Conservation (phyloP, 2,113 vertebrate species). For the Excalfactoria chinensis region DNA sequence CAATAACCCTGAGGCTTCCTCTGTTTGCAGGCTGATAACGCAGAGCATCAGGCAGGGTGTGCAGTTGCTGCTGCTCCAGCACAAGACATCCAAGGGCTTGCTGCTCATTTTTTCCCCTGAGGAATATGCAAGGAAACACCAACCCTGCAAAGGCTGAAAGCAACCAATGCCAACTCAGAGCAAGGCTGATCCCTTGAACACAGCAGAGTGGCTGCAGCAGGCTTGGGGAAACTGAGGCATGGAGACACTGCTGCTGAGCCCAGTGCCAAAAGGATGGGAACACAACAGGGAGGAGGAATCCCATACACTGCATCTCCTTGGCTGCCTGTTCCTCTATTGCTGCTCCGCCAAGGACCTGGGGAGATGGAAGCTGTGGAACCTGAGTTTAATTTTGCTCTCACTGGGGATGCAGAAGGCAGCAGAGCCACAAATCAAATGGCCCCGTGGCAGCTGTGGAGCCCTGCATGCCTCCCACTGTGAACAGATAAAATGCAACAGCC, state of each 20-base stretch:
- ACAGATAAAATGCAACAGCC: not conserved
- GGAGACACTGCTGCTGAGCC: not conserved
- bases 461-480: not conserved
- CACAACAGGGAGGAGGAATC: no score
- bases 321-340: not conserved
- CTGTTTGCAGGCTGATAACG: accelerated
- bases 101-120: not conserved
- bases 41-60: accelerated
- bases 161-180: no score
- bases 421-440: not conserved
- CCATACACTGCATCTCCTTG: not conserved
- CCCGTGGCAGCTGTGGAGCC: no score
- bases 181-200: not conserved
- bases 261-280: not conserved
- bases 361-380: not conserved
- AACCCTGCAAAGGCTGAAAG: not conserved
- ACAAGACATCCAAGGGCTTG: not conserved
- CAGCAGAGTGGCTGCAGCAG: accelerated
- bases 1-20: not conserved
- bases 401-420: accelerated
- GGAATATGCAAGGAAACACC: accelerated
- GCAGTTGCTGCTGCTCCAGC: accelerated
- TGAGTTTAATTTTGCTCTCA: accelerated
- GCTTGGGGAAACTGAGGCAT: not conserved
- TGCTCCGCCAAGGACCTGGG: accelerated